Conservation (phyloP, 2,113 vertebrate species). For the Rhinopomastus cyanomelas region DNA sequence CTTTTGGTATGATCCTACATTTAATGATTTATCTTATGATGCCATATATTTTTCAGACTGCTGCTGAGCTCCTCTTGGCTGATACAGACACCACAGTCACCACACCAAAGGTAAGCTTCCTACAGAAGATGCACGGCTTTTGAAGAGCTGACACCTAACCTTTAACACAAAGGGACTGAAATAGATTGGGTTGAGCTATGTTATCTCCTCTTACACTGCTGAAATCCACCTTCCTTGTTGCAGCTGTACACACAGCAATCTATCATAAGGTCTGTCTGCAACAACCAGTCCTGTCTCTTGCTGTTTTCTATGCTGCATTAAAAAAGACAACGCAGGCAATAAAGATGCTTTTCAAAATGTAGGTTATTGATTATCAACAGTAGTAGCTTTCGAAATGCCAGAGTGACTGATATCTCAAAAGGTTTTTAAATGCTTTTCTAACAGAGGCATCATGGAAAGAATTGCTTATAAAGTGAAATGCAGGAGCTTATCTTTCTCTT, state of each 20-base stretch:
- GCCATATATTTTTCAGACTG: neutral
- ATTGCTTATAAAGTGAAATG: neutral
- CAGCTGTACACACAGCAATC: neutral
- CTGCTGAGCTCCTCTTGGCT: neutral
- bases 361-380: neutral
- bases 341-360: neutral
- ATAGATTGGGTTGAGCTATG: neutral
- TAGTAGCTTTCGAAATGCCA: neutral
- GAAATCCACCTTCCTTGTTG: neutral
- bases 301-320: neutral
- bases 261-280: neutral
- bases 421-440: neutral
- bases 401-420: neutral
- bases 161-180: neutral
- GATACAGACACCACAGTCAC: neutral
- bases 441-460: neutral
- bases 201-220: neutral
- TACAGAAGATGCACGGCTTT: neutral
- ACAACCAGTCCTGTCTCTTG: neutral
- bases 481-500: neutral
- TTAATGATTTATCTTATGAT: neutral
- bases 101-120: neutral
- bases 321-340: neutral
- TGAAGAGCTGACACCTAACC: neutral
- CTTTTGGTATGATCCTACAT: neutral